A percentile compares a stretch with the other conserved stretches of the same genome.
Conservation (phyloP, 2,113 vertebrate species). For the Bubo scandiacus region DNA sequence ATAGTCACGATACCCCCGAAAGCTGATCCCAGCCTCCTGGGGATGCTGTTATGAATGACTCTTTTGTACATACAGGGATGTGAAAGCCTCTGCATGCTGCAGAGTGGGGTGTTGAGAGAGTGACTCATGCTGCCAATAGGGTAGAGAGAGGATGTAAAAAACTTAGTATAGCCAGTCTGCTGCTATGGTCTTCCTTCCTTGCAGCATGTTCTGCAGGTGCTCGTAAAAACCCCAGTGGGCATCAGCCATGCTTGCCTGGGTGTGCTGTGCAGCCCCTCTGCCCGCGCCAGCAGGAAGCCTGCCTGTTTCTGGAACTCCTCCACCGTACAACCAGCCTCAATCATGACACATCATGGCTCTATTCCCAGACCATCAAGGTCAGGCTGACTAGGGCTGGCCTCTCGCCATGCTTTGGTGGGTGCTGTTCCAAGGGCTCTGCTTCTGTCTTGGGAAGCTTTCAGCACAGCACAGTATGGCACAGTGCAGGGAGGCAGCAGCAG, state of each 20-base stretch:
- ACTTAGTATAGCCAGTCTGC: not conserved
- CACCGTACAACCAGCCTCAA: not conserved
- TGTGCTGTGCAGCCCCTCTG: not conserved
- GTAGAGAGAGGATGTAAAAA: not conserved
- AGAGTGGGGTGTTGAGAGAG: not conserved
- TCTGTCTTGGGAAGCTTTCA: not conserved
- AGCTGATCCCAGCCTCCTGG: not conserved
- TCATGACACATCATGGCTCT: constrained; percentile 47
- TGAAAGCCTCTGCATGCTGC: not conserved
- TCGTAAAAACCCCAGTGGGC: not conserved
- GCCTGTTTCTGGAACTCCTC: constrained; percentile 15
- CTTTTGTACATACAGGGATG: not conserved
- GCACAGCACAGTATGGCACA: not conserved
- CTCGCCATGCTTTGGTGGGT: constrained; percentile 4
- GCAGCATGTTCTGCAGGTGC: not conserved
- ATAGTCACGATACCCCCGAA: not conserved
- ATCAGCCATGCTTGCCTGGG: not conserved
- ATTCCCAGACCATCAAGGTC: constrained; percentile 63
- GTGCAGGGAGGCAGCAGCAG: not conserved
- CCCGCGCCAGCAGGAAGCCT: not conserved
- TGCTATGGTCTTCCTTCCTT: not conserved
- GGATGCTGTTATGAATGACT: not conserved
- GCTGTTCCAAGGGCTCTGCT: constrained; percentile 38
- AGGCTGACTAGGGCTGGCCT: constrained; percentile 40
- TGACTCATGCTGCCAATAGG: not conserved